phyloP scores from a whole-genome alignment of 2,797 vertebrate species.

The Apogon talboti region DNA sequence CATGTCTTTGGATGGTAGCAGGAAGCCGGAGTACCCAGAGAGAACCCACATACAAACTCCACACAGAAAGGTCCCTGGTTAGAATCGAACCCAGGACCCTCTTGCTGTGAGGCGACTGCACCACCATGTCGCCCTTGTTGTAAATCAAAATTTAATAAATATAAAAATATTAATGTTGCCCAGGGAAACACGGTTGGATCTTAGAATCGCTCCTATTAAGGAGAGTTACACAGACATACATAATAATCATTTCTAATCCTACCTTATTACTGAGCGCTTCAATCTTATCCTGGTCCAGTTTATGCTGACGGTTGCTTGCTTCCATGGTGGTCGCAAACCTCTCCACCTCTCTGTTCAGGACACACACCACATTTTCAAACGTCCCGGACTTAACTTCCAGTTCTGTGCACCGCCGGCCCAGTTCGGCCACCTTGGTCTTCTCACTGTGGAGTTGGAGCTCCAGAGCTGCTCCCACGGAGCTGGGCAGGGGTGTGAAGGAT shows the following conservation, averaged over 20 bases:
- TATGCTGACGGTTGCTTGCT: slow-evolving; percentile 92
- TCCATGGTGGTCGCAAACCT: slow-evolving; percentile 90
- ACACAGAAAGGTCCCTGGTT: no score
- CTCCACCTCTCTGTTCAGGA: slow-evolving; percentile 95
- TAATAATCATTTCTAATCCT: neutral
- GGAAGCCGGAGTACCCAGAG: no score
- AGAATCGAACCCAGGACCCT: no score
- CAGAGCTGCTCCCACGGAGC: slow-evolving; percentile 82
- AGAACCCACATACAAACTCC: no score
- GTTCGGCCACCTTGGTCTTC: slow-evolving; percentile 85
- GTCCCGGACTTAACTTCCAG: slow-evolving; percentile 91
- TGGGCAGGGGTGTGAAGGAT: slow-evolving; percentile 85
- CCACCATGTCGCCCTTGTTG: no score
- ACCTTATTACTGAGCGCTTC: slow-evolving; percentile 94
- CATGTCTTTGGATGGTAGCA: no score
- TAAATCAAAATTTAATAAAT: no score
- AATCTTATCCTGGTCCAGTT: slow-evolving; percentile 94
- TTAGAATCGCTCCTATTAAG: no score
- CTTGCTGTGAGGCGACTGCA: no score
- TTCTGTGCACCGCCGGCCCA: slow-evolving; percentile 87
- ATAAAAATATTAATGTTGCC: no score
- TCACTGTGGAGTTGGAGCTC: slow-evolving; percentile 87
- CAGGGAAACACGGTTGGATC: no score
- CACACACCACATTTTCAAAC: slow-evolving; percentile 97
- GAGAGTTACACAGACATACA: no score